These are phyloP conservation scores for Chaetura pelagica DNA, from an alignment of 2,113 vertebrate species.

Conservation along the genomic window DNA sequence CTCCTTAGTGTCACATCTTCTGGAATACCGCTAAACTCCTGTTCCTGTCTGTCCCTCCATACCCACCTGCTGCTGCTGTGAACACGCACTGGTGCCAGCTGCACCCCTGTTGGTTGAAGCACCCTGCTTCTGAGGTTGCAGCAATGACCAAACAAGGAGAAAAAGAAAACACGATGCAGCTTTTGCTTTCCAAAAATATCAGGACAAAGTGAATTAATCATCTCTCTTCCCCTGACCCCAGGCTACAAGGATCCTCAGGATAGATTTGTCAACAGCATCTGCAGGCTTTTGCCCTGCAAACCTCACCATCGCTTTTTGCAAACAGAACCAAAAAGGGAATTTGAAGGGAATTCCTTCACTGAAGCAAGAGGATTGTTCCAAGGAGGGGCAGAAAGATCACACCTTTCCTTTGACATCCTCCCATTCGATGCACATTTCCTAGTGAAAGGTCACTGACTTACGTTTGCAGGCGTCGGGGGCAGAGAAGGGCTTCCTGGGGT, in stretches of 20 bases:
- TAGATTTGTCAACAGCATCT: neutral
- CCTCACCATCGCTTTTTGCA: neutral
- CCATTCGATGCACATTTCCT: neutral
- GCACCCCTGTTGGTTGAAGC: neutral
- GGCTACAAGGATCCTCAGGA: neutral
- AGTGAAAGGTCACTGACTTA: constrained; percentile 69
- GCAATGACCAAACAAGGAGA: constrained; percentile 22
- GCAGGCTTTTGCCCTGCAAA: neutral
- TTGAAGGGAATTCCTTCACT: neutral
- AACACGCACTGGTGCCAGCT: neutral
- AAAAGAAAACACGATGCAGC: neutral
- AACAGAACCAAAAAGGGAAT: neutral
- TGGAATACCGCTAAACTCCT: neutral
- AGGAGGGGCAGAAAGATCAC: neutral
- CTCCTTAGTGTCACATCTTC: neutral
- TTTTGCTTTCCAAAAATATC: constrained; percentile 43
- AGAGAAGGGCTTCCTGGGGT: constrained; percentile 81
- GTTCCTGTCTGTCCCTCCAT: neutral
- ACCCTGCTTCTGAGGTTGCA: neutral
- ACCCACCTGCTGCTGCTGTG: neutral
- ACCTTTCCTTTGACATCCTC: neutral
- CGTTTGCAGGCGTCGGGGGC: constrained; percentile 89
- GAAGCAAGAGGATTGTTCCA: neutral
- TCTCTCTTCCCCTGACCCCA: neutral
- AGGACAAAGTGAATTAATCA: neutral